Evolutionary conservation across 2,888 invertebrate genomes (phyloP), one percentile per base, ranked within the genome.

Genomic region (Hirtodrosophila cameraria): DNA sequence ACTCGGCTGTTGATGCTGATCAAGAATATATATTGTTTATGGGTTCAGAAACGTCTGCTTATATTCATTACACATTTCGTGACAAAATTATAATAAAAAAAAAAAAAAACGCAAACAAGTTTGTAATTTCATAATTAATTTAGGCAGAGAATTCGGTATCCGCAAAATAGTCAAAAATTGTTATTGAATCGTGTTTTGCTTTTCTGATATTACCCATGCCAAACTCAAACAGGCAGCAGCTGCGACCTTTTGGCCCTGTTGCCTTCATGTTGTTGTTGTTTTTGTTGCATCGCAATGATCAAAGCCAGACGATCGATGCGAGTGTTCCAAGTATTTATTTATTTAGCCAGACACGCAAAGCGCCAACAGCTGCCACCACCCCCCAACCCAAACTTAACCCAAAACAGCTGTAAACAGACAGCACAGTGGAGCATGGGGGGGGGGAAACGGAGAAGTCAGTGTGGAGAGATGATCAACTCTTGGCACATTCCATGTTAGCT

Each of bases 161-260:
- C n/a, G n/a, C n/a, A n/a, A n/a, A n/a, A n/a, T n/a, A n/a, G n/a
- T n/a, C n/a, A n/a, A n/a, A n/a, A n/a, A n/a, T n/a, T n/a, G n/a
- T n/a, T n/a, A n/a, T n/a, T n/a, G n/a, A n/a, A n/a, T n/a, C n/a
- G n/a, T n/a, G n/a, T n/a, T n/a, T n/a, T n/a, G n/a, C n/a, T n/a
- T n/a, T n/a, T n/a, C n/a, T n/a, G n/a, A n/a, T n/a, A n/a, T n/a
- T n/a, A n/a, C n/a, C n/a, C n/a, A n/a, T n/a, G n/a, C n/a, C n/a
- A n/a, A n/a, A n/a, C n/a, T n/a, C n/a, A n/a, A 52, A 18, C 23
- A 1, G 8, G 7, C 63, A 48, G 38, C 70, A 71, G 71, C 67
- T 71, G 71, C 28, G 11, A 59, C 41, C 71, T 48, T 70, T 71
- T 71, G 70, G 70, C 57, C 50, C 9, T 30, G 9, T 18, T 16